Percentiles rank a stretch among this genome's conserved stretches.
These are phyloP conservation scores for Chalcosyrphus nemorum DNA, from an alignment of 2,888 invertebrate species.

Conservation along the genomic window DNA sequence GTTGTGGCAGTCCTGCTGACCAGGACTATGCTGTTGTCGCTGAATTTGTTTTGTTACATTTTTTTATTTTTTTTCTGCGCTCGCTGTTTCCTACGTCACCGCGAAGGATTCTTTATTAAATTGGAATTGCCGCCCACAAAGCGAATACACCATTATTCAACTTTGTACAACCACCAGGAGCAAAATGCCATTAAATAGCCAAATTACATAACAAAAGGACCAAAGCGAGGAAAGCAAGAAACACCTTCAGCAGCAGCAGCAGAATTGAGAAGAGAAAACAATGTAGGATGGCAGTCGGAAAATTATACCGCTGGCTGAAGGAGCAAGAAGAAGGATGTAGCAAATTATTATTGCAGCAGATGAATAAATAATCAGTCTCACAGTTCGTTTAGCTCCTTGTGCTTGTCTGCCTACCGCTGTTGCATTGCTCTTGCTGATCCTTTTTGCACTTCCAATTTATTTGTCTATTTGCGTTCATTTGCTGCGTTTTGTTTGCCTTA, in stretches of 20 bases:
- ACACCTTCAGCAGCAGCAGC: not conserved
- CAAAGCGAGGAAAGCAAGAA: not conserved
- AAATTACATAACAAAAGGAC: not conserved
- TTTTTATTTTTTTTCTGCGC: not conserved
- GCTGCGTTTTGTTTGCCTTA: not conserved
- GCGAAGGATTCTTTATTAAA: conserved; percentile 9
- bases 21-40: not conserved
- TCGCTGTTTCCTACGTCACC: not conserved
- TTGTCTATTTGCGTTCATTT: not conserved
- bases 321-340: not conserved
- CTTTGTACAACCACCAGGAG: not conserved
- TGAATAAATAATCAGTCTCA: conserved; percentile 34
- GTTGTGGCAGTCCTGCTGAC: not conserved
- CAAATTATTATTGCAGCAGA: conserved; percentile 49
- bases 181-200: not conserved
- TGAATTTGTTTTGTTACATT: not conserved
- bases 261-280: not conserved
- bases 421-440: not conserved
- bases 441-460: too few relatives aligned
- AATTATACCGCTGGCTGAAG: conserved; percentile 5
- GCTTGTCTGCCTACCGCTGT: too few relatives aligned
- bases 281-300: not conserved
- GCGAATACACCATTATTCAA: not conserved
- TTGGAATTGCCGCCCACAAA: not conserved
- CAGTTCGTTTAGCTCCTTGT: not conserved